Evolutionary conservation across 2,888 invertebrate genomes (phyloP).

Genomic region (Oligia fasciuncula): DNA sequence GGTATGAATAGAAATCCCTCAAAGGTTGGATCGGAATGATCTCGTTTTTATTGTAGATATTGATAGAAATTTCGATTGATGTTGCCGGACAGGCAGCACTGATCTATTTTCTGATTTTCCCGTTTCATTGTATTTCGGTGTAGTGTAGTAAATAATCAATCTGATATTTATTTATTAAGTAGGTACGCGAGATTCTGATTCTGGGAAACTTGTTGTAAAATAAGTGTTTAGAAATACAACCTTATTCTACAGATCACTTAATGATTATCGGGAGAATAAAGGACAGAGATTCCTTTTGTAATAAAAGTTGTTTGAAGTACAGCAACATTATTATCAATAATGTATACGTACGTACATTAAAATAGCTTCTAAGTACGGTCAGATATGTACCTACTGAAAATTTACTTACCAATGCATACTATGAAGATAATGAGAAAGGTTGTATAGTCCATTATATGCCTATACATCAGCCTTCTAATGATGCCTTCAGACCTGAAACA

Average conservation of each 20-base stretch:
- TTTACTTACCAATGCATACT: slow-evolving; percentile 77
- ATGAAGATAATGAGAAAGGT: slow-evolving; percentile 77
- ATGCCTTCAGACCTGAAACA: slow-evolving; percentile 74
- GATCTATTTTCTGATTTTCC: slow-evolving; percentile 65
- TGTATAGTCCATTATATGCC: slow-evolving; percentile 70
- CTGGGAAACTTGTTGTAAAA: slow-evolving; percentile 18
- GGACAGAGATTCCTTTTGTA: not conserved
- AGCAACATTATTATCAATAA: not conserved
- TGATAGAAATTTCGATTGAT: slow-evolving; percentile 70
- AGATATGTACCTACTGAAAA: not conserved
- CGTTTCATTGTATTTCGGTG: slow-evolving; percentile 50
- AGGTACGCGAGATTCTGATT: slow-evolving; percentile 8
- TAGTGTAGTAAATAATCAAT: slow-evolving; percentile 47
- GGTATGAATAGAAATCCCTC: slow-evolving; percentile 66
- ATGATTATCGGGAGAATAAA: not conserved
- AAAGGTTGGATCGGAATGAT: slow-evolving; percentile 66
- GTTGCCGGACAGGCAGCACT: slow-evolving; percentile 62
- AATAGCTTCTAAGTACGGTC: not conserved
- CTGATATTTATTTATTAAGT: slow-evolving; percentile 32
- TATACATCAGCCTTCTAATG: slow-evolving; percentile 65
- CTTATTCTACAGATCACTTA: not conserved
- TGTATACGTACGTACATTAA: not conserved
- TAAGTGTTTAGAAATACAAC: not conserved
- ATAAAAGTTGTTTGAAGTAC: not conserved
- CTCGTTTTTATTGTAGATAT: slow-evolving; percentile 69